phyloP scores from a whole-genome alignment of 2,797 vertebrate species.

The Schizopygopsis pylzovi region DNA sequence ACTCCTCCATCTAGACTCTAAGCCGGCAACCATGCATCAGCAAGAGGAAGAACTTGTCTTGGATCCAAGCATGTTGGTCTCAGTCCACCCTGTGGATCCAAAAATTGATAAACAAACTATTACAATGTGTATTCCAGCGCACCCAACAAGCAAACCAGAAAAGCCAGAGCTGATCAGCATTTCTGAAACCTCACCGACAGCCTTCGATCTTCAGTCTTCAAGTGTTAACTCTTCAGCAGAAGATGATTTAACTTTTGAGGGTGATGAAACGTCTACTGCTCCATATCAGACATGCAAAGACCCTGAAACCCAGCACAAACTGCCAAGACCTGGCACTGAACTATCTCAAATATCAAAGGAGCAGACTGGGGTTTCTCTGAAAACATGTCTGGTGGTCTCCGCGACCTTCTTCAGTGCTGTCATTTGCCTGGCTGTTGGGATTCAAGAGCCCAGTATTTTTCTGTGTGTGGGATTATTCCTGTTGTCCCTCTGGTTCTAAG shows the following conservation, averaged over 20 bases:
- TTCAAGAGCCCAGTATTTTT: slow-evolving; percentile 70
- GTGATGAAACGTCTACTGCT: slow-evolving; percentile 17
- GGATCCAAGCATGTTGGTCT: slow-evolving; percentile 44
- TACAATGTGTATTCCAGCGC: background rate
- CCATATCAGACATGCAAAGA: slow-evolving; percentile 20
- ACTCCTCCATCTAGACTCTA: slow-evolving; percentile 22
- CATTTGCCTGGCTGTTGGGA: slow-evolving; percentile 68
- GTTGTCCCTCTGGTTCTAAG: slow-evolving; percentile 68
- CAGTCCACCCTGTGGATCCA: slow-evolving; percentile 52
- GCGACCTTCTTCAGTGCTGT: slow-evolving; percentile 68
- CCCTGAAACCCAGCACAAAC: slow-evolving; percentile 38
- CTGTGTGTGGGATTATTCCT: slow-evolving; percentile 72
- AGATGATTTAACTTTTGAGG: slow-evolving; percentile 9
- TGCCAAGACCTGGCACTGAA: slow-evolving; percentile 11
- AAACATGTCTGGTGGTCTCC: slow-evolving; percentile 65
- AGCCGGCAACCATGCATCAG: slow-evolving; percentile 45
- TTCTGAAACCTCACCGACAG: slow-evolving; percentile 46
- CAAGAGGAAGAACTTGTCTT: slow-evolving; percentile 44
- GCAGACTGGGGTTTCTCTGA: slow-evolving; percentile 52
- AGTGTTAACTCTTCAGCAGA: slow-evolving; percentile 7
- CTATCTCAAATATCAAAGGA: slow-evolving; percentile 17
- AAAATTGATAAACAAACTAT: background rate
- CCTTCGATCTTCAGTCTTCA: slow-evolving; percentile 10
- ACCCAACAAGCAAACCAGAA: slow-evolving; percentile 49
- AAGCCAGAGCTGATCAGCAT: slow-evolving; percentile 47